Evolutionary conservation across 2,888 invertebrate species (phyloP).

Genomic region (Nipponacmea schrenckii): DNA sequence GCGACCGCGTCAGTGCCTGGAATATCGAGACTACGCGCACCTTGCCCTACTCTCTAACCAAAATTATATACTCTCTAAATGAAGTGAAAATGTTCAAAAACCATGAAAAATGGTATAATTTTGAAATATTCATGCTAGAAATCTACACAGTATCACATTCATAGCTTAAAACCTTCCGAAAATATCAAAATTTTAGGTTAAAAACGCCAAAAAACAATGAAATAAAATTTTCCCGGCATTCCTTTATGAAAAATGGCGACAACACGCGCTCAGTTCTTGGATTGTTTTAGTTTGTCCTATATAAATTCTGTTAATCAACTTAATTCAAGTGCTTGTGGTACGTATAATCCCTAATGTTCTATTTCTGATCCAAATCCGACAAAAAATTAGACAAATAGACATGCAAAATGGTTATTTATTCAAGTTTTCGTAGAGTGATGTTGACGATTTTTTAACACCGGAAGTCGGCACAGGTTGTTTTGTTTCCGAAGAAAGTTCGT

Average conservation of each 20-base stretch:
- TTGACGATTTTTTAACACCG: too few species aligned
- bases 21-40: not conserved
- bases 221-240: not conserved
- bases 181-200: too few species aligned
- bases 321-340: too few species aligned
- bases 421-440: too few species aligned
- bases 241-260: constrained; percentile 7
- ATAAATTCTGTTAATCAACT: too few species aligned
- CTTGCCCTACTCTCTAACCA: constrained; percentile 3
- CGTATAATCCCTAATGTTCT: too few species aligned
- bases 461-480: too few species aligned
- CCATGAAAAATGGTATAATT: not conserved
- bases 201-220: not conserved
- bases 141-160: too few species aligned
- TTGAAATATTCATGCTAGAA: too few species aligned
- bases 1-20: not conserved
- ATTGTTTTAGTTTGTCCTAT: too few species aligned
- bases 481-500: too few species aligned
- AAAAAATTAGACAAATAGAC: not conserved
- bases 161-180: too few species aligned
- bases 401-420: not conserved
- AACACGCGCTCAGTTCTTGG: constrained; percentile 3
- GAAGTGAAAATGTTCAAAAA: not conserved
- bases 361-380: not conserved
- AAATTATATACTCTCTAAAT: not conserved